Evolutionary conservation across 1,140 invertebrate genomes (phyloP).

Genomic region (Bombus terrestris): DNA sequence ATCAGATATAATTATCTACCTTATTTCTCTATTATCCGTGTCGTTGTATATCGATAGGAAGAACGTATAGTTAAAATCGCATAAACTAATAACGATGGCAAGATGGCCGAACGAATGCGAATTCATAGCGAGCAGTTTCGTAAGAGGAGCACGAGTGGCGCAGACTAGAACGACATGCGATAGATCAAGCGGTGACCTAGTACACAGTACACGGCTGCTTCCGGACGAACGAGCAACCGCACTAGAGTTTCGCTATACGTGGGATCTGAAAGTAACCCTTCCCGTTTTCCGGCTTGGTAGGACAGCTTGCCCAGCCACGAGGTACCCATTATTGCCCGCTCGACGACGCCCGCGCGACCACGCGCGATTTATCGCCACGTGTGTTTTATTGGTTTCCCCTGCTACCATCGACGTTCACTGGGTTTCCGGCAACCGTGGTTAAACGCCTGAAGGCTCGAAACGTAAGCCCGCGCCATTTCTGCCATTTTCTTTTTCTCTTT

Average conservation of each 20-base stretch:
- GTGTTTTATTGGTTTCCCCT: slow-evolving; percentile 71
- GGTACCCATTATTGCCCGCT: slow-evolving; percentile 72
- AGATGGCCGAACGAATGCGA: slow-evolving; percentile 27
- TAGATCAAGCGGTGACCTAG: slow-evolving; percentile 57
- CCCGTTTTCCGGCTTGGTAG: slow-evolving; percentile 45
- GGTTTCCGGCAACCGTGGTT: slow-evolving; percentile 46
- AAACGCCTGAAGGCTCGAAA: slow-evolving; percentile 12
- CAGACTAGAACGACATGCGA: slow-evolving; percentile 54
- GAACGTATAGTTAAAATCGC: not conserved
- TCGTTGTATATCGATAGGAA: not conserved
- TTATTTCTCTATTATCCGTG: too few relatives aligned
- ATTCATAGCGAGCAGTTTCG: slow-evolving; percentile 31
- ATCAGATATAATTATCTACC: not conserved
- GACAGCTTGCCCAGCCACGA: slow-evolving; percentile 54
- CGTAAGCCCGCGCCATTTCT: not conserved
- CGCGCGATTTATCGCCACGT: slow-evolving; percentile 72
- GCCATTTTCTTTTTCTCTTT: not conserved
- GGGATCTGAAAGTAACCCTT: slow-evolving; percentile 67
- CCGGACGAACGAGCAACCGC: slow-evolving; percentile 57
- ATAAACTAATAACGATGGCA: not conserved
- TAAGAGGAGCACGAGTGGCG: slow-evolving; percentile 40
- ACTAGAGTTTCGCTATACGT: slow-evolving; percentile 49
- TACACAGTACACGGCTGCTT: slow-evolving; percentile 51
- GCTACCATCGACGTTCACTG: slow-evolving; percentile 57
- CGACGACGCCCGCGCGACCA: slow-evolving; percentile 66